Evolutionary conservation across 2,797 vertebrate species (phyloP).

Genomic region (Antrozous pallidus): DNA sequence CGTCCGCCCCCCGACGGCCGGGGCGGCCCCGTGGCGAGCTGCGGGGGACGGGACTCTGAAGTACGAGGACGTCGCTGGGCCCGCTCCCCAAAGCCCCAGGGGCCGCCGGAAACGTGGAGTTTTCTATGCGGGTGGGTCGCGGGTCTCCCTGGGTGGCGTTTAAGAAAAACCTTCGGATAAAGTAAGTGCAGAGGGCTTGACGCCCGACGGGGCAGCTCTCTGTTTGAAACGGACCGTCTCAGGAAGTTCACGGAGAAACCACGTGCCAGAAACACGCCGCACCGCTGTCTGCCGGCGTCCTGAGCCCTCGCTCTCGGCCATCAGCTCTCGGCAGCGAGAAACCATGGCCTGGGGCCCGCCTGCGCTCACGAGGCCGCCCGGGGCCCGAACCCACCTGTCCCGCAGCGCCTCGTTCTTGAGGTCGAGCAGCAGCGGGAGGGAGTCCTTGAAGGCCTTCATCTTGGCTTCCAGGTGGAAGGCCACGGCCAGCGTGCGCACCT

Average conservation of each 20-base stretch:
- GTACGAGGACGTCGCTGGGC: fast-evolving
- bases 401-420: slow-evolving; percentile 94
- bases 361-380: fast-evolving
- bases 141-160: fast-evolving
- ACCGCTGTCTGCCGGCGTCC: fast-evolving
- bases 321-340: no score
- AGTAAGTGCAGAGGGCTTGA: no score
- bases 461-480: slow-evolving; percentile 88
- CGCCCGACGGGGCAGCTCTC: no score
- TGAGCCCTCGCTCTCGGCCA: fast-evolving
- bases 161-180: neutral
- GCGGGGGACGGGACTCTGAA: neutral
- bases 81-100: neutral
- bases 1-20: neutral
- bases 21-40: neutral
- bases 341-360: neutral
- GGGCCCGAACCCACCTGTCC: slow-evolving; percentile 86
- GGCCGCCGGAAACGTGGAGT: neutral
- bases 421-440: slow-evolving; percentile 92
- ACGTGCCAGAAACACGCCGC: fast-evolving
- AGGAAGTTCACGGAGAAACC: neutral
- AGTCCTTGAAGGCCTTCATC: slow-evolving; percentile 95
- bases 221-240: neutral
- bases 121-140: fast-evolving
- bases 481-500: slow-evolving; percentile 85